A percentile compares a stretch with the other conserved stretches of the same genome.
Conservation (phyloP, 1,140 invertebrate genomes). For the Drosophila prosaltans region DNA sequence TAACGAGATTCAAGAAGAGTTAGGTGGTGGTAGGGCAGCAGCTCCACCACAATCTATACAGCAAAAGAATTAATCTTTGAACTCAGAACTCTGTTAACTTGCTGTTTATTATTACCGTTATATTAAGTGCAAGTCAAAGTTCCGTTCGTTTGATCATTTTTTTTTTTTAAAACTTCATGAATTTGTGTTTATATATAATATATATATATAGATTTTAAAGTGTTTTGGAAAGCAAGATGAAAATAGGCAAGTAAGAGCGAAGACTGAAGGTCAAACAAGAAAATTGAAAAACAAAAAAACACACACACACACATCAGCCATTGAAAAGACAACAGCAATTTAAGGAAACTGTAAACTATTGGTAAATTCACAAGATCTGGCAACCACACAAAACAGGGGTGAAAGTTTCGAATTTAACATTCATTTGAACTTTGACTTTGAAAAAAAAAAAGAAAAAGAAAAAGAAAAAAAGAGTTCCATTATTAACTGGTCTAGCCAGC, state of each 20-base stretch:
- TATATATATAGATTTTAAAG: slow-evolving; percentile 47
- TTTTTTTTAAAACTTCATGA: slow-evolving; percentile 25
- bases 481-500: not conserved
- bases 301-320: slow-evolving; percentile 59
- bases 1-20: slow-evolving; percentile 90
- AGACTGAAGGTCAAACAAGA: slow-evolving; percentile 77
- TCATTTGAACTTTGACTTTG: no score
- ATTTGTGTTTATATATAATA: slow-evolving; percentile 46
- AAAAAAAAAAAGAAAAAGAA: no score
- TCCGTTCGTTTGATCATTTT: slow-evolving; percentile 33
- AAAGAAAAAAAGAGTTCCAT: not conserved
- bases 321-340: slow-evolving; percentile 72
- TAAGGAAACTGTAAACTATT: slow-evolving; percentile 34
- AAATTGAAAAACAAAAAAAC: slow-evolving; percentile 50
- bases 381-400: not conserved
- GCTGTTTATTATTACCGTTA: slow-evolving; percentile 50
- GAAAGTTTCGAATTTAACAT: no score
- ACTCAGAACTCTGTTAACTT: slow-evolving; percentile 49
- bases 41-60: slow-evolving; percentile 5
- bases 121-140: slow-evolving; percentile 41
- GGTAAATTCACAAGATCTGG: not conserved
- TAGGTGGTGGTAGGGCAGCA: slow-evolving; percentile 81
- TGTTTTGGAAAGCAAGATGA: slow-evolving; percentile 32
- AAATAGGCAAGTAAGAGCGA: slow-evolving; percentile 54
- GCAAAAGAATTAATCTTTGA: slow-evolving; percentile 44